Conservation (phyloP, 1,140 invertebrate species). For the Bombus sibiricus region DNA sequence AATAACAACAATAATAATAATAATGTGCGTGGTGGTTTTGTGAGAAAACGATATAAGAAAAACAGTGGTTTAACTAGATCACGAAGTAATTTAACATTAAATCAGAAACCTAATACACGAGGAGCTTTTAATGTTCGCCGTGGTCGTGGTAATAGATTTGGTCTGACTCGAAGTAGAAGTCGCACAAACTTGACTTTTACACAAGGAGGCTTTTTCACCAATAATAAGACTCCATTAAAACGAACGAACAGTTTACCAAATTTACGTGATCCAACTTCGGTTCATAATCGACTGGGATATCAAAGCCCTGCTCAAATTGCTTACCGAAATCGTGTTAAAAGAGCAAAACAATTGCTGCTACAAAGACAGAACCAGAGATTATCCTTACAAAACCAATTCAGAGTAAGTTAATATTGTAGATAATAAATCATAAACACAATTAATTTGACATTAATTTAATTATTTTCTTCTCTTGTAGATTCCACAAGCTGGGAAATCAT, state of each 20-base stretch:
- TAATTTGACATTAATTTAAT: not conserved
- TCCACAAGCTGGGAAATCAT: slow-evolving; percentile 65
- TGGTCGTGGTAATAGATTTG: slow-evolving; percentile 64
- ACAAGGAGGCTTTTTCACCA: slow-evolving; percentile 67
- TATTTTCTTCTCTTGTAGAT: slow-evolving; percentile 56
- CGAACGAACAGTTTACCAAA: slow-evolving; percentile 77
- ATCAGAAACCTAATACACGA: slow-evolving; percentile 60
- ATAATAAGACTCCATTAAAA: slow-evolving; percentile 71
- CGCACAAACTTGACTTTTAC: slow-evolving; percentile 71
- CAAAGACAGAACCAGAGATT: slow-evolving; percentile 76
- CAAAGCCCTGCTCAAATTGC: slow-evolving; percentile 80
- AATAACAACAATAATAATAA: slow-evolving; percentile 30
- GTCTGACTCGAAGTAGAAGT: slow-evolving; percentile 72
- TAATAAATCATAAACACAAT: not conserved
- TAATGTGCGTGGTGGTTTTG: slow-evolving; percentile 66
- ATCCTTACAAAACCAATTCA: slow-evolving; percentile 72
- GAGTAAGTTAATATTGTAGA: slow-evolving; percentile 64
- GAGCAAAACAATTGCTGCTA: slow-evolving; percentile 76
- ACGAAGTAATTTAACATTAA: slow-evolving; percentile 70
- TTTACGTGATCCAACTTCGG: slow-evolving; percentile 78
- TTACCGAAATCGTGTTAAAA: slow-evolving; percentile 79
- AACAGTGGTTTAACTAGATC: slow-evolving; percentile 64
- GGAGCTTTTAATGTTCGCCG: slow-evolving; percentile 66
- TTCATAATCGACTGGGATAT: slow-evolving; percentile 79
- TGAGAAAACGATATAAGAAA: slow-evolving; percentile 75